These are phyloP conservation scores for Pristionchus mayeri DNA, from an alignment of 2,888 invertebrate genomes.

Conservation along the genomic window DNA sequence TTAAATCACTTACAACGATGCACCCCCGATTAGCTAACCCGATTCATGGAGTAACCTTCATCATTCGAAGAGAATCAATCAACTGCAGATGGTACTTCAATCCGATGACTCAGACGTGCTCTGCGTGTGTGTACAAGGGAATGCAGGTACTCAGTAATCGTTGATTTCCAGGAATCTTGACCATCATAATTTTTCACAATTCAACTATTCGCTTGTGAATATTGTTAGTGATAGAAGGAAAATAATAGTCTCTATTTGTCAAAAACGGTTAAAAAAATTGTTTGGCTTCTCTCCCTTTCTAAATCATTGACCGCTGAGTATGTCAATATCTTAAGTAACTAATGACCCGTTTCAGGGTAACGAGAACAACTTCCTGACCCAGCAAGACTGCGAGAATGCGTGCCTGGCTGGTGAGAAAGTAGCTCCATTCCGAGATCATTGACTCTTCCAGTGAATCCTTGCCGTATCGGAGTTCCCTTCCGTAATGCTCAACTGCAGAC, in stretches of 20 bases:
- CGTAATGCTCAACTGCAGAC: slow-evolving; percentile 57
- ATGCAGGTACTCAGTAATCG: slow-evolving; percentile 55
- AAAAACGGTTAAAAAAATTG: background rate
- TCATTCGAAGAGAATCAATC: background rate
- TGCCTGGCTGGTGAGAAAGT: slow-evolving; percentile 58
- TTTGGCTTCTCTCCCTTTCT: background rate
- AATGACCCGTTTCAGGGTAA: slow-evolving; percentile 57
- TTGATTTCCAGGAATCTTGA: background rate
- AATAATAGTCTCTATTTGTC: too few relatives aligned
- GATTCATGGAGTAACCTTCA: background rate
- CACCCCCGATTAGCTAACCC: too few relatives aligned
- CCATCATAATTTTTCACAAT: background rate
- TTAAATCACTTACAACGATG: too few relatives aligned
- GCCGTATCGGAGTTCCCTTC: slow-evolving; percentile 72
- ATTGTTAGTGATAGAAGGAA: background rate
- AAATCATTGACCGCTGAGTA: background rate
- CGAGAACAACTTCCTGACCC: slow-evolving; percentile 74
- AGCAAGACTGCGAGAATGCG: slow-evolving; percentile 68
- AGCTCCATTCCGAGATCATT: background rate
- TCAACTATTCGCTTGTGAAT: background rate
- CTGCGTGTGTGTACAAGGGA: slow-evolving; percentile 69
- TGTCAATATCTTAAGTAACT: background rate
- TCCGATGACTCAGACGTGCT: slow-evolving; percentile 70
- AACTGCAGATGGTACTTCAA: slow-evolving; percentile 73
- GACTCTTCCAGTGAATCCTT: slow-evolving; percentile 72